A percentile compares a stretch with the other conserved stretches of the same genome.
phyloP scores from a whole-genome alignment of 2,113 vertebrate genomes.

The Dinomys branickii region DNA sequence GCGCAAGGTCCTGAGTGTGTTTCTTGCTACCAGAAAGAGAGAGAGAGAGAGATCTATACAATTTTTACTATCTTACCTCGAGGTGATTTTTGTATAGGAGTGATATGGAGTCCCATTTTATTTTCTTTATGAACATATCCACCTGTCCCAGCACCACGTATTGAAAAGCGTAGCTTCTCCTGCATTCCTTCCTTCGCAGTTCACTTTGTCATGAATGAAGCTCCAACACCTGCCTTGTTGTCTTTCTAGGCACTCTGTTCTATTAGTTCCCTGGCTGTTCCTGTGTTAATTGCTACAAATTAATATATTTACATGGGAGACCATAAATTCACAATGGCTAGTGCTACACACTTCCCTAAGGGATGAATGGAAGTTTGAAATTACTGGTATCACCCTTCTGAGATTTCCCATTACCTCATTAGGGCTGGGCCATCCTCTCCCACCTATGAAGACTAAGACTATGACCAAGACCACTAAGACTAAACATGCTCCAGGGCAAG shows the following conservation, averaged over 20 bases:
- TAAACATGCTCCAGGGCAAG: too few species aligned
- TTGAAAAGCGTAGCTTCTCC: not conserved
- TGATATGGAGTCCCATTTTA: not conserved
- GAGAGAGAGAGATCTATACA: too few species aligned
- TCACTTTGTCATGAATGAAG: not conserved
- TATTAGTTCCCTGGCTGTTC: not conserved
- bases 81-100: constrained; percentile 6
- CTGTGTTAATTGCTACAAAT: not conserved
- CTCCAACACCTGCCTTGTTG: not conserved
- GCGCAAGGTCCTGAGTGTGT: too few species aligned
- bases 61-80: not conserved
- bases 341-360: not conserved
- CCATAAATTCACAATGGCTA: too few species aligned
- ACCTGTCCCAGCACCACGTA: not conserved
- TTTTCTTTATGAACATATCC: not conserved
- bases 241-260: not conserved
- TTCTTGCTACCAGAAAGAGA: too few species aligned
- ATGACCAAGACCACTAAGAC: too few species aligned
- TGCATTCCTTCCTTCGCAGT: not conserved
- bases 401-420: not conserved
- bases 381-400: not conserved
- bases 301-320: not conserved
- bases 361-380: not conserved
- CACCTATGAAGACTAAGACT: too few species aligned
- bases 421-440: too few species aligned